These are phyloP conservation scores for Mionectes macconnelli DNA, from an alignment of 2,113 vertebrate genomes.

Conservation along the genomic window DNA sequence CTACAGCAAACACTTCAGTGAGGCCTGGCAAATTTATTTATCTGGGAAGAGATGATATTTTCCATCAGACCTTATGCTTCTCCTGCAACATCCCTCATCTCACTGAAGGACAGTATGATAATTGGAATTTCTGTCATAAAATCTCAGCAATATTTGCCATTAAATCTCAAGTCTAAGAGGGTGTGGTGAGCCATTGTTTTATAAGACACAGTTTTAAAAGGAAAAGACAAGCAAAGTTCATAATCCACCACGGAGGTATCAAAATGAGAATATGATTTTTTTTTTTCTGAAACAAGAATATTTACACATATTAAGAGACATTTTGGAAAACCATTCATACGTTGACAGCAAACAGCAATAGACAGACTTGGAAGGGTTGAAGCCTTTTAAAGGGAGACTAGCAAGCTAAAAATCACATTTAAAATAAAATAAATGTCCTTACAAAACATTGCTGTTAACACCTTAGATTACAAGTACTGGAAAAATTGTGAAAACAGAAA, in stretches of 20 bases:
- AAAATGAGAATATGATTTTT: conserved; percentile 31
- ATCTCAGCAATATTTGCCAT: conserved; percentile 1
- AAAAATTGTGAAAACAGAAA: not conserved
- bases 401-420: conserved; percentile 25
- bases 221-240: conserved; percentile 14
- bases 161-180: not conserved
- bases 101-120: not conserved
- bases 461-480: not conserved
- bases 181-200: not conserved
- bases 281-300: not conserved
- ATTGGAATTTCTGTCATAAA: not conserved
- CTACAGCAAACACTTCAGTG: not conserved
- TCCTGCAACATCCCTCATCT: not conserved
- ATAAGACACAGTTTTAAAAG: not conserved
- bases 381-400: conserved; percentile 23
- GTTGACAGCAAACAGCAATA: not conserved
- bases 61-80: not conserved
- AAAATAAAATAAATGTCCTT: not conserved
- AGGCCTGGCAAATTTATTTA: not conserved
- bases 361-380: not conserved
- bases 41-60: not conserved
- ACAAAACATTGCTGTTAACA: not conserved
- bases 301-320: not conserved
- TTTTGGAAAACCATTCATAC: conserved; percentile 19
- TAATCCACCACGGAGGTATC: not conserved